Evolutionary conservation across 2,888 invertebrate genomes (phyloP).

Genomic region (Tetramorium bicarinatum): DNA sequence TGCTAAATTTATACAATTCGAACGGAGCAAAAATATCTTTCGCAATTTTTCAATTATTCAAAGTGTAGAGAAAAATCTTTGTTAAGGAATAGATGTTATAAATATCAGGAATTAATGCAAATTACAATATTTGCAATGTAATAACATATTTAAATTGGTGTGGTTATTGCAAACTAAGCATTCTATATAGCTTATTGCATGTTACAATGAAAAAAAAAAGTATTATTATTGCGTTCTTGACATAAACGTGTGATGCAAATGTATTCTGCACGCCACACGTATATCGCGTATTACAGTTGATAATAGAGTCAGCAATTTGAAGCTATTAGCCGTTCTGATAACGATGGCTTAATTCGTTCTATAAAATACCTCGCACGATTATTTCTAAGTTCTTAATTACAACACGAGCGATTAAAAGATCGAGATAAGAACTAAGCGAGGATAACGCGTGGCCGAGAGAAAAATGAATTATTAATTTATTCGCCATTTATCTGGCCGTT

Average conservation of each 20-base stretch:
- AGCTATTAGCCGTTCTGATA: constrained; percentile 27
- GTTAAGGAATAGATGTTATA: background rate
- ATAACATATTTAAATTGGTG: background rate
- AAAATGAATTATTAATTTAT: constrained; percentile 53
- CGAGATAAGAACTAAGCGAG: constrained; percentile 13
- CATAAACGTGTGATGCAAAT: constrained; percentile 24
- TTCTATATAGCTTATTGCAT: constrained; percentile 10
- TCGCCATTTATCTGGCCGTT: constrained; percentile 37
- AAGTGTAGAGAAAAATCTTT: background rate
- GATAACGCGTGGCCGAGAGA: constrained; percentile 18
- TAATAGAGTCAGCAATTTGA: constrained; percentile 28
- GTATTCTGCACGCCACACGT: background rate
- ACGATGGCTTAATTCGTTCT: constrained; percentile 24
- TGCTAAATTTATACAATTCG: background rate
- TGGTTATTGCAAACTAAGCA: background rate
- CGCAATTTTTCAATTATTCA: background rate
- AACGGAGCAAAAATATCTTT: background rate
- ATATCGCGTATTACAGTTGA: constrained; percentile 23
- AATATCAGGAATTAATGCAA: constrained; percentile 6
- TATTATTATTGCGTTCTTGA: constrained; percentile 13
- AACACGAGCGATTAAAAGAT: constrained; percentile 25
- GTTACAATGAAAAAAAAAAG: constrained; percentile 1
- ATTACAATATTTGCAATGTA: background rate
- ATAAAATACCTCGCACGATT: constrained; percentile 14
- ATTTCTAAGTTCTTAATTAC: constrained; percentile 41